Evolutionary conservation across 2,113 vertebrate species (phyloP).

Genomic region (Petroica traversi): DNA sequence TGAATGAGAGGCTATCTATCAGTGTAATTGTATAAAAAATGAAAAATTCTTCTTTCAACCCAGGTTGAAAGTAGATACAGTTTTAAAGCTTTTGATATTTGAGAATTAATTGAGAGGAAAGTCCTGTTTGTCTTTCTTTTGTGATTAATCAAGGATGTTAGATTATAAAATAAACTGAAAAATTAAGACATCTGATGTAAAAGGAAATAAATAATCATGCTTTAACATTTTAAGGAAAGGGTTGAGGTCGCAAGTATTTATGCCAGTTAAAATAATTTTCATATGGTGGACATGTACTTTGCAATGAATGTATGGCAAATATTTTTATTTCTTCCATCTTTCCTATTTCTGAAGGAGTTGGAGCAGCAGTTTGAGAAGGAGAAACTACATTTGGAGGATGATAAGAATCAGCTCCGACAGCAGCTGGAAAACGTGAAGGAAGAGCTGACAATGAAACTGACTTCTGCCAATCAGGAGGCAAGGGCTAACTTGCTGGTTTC

Average conservation of each 20-base stretch:
- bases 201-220: not conserved
- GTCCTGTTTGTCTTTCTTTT: not conserved
- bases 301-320: not conserved
- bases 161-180: not conserved
- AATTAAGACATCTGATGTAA: not conserved
- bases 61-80: not conserved
- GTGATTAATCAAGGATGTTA: not conserved
- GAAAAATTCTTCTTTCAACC: not conserved
- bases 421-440: conserved; percentile 87
- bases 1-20: not conserved
- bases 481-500: not conserved
- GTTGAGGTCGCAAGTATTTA: not conserved
- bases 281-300: not conserved
- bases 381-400: conserved; percentile 86
- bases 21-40: not conserved
- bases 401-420: conserved; percentile 85
- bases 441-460: conserved; percentile 85
- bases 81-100: not conserved
- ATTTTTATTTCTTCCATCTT: not conserved
- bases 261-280: not conserved
- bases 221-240: not conserved
- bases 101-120: not conserved
- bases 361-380: conserved; percentile 92
- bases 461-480: conserved; percentile 88
- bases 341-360: conserved; percentile 82